Evolutionary conservation across 2,797 vertebrate genomes (phyloP).

Genomic region (Fistularia commersonii): DNA sequence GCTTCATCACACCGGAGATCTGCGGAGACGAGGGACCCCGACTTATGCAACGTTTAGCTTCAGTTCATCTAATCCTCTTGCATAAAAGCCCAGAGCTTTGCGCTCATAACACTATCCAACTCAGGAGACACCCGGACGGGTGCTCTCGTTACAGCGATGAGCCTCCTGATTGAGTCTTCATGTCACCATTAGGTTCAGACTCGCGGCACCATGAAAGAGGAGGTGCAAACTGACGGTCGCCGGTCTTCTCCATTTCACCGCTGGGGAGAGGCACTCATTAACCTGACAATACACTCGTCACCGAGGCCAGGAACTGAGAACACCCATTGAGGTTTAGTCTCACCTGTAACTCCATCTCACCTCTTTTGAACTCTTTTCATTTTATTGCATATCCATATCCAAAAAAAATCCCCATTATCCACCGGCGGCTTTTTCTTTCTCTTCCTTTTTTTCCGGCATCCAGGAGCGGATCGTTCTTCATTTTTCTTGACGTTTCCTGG

Average conservation of each 20-base stretch:
- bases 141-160: conserved; percentile 54
- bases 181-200: conserved; percentile 57
- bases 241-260: conserved; percentile 65
- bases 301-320: conserved; percentile 37
- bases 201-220: conserved; percentile 50
- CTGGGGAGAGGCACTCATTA: conserved; percentile 47
- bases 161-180: conserved; percentile 52
- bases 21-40: conserved; percentile 1
- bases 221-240: conserved; percentile 61
- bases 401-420: background rate
- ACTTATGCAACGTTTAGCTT: conserved; percentile 30
- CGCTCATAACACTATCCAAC: conserved; percentile 47
- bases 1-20: conserved; percentile 1
- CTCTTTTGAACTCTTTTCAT: conserved; percentile 21
- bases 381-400: background rate
- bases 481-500: too few relatives aligned
- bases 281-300: conserved; percentile 51
- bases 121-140: conserved; percentile 31
- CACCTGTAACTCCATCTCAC: conserved; percentile 57
- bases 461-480: too few relatives aligned
- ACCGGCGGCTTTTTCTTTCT: background rate
- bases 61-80: conserved; percentile 25
- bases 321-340: conserved; percentile 62
- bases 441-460: too few relatives aligned
- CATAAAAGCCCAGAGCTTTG: conserved; percentile 34